Evolutionary conservation across 1,140 invertebrate genomes (phyloP).

Genomic region (Macrocentrus cingulum): DNA sequence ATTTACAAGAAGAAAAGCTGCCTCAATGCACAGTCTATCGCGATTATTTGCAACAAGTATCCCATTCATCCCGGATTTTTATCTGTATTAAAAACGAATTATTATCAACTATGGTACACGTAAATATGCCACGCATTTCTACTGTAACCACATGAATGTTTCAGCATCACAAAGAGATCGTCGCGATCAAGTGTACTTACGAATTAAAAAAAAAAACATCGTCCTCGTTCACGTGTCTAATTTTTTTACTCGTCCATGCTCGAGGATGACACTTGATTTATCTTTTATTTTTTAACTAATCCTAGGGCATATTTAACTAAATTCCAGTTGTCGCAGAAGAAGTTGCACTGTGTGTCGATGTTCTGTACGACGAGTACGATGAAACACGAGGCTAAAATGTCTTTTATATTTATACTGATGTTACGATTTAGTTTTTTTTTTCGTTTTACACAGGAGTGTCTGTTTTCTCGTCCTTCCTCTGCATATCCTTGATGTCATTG

Average conservation of each 20-base stretch:
- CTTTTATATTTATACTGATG: too few species aligned
- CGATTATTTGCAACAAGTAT: not conserved
- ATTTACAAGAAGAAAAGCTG: constrained; percentile 23
- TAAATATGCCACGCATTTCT: not conserved
- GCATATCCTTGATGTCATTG: constrained; percentile 49
- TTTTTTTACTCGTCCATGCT: not conserved
- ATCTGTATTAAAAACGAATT: too few species aligned
- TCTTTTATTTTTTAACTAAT: not conserved
- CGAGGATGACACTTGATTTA: not conserved
- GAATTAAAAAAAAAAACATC: constrained; percentile 1
- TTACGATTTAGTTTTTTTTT: too few species aligned
- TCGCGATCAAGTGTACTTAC: constrained; percentile 8
- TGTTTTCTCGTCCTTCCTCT: constrained; percentile 54
- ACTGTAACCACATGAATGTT: not conserved
- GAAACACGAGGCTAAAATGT: constrained; percentile 13
- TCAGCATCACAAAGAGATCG: constrained; percentile 9
- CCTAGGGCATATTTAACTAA: too few species aligned
- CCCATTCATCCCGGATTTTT: too few species aligned
- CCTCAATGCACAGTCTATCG: constrained; percentile 14
- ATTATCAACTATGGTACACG: too few species aligned
- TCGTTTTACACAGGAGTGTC: constrained; percentile 52
- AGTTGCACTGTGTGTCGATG: not conserved
- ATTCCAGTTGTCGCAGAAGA: not conserved
- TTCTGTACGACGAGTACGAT: constrained; percentile 18
- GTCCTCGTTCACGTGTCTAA: not conserved